phyloP scores from a whole-genome alignment of 2,113 vertebrate species.

The Chionodraco myersi region DNA sequence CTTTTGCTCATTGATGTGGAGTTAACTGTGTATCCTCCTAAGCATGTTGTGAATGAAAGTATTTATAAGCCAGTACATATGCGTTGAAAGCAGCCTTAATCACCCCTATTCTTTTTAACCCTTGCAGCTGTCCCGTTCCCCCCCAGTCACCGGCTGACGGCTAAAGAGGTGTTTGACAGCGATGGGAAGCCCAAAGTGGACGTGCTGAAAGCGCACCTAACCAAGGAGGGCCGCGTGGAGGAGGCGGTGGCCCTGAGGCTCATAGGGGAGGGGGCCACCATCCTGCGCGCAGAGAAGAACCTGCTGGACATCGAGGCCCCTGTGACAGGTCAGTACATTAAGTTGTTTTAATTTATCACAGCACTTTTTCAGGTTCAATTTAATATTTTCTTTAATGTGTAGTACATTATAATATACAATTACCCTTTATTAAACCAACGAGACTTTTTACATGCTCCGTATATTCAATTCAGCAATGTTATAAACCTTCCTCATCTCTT shows the following conservation, averaged over 20 bases:
- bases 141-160: constrained; percentile 96
- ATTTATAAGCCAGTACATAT: constrained; percentile 31
- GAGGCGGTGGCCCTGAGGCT: constrained; percentile 95
- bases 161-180: constrained; percentile 98
- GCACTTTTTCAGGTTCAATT: too few species aligned
- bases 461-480: too few species aligned
- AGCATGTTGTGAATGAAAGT: constrained; percentile 45
- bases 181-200: constrained; percentile 98
- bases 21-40: constrained; percentile 41
- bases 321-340: constrained; percentile 89
- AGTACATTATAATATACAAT: too few species aligned
- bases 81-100: constrained; percentile 12
- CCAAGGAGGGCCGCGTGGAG: constrained; percentile 98
- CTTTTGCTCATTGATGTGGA: constrained; percentile 46
- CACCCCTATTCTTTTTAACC: constrained; percentile 15
- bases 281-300: constrained; percentile 96
- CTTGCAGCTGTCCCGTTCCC: constrained; percentile 96
- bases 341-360: too few species aligned
- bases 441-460: too few species aligned
- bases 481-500: too few species aligned
- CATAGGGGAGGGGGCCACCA: constrained; percentile 94
- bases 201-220: constrained; percentile 97
- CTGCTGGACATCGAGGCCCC: constrained; percentile 98
- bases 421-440: too few species aligned
- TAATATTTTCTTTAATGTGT: too few species aligned